Percentiles rank a stretch among this genome's conserved stretches.
Evolutionary conservation across 92 coral and sea anemone genomes (phyloP).

Genomic region (Parazoanthus darwini): DNA sequence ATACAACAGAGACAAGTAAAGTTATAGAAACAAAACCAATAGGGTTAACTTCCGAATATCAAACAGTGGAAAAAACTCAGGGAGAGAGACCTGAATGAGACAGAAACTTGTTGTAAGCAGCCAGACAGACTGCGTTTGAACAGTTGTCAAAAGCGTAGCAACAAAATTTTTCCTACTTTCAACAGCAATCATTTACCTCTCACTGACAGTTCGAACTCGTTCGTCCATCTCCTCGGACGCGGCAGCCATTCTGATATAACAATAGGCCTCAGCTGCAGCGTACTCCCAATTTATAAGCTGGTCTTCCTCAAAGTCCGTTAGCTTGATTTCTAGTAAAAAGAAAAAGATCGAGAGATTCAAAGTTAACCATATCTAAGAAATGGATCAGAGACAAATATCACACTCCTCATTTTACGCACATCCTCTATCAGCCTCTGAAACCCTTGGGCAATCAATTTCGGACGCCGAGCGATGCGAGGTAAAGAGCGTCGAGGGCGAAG

Average conservation of each 20-base stretch:
- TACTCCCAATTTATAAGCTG: slow-evolving; percentile 93
- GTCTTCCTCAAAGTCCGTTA: slow-evolving; percentile 68
- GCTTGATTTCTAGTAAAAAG: slow-evolving; percentile 60
- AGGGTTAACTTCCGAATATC: too few relatives aligned
- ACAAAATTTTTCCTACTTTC: background rate
- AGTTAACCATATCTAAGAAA: background rate
- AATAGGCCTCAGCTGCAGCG: slow-evolving; percentile 78
- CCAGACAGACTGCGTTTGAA: background rate
- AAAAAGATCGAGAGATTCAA: too few relatives aligned
- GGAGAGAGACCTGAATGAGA: background rate
- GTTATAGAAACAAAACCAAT: background rate
- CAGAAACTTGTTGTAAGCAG: too few relatives aligned
- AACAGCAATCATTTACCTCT: slow-evolving; percentile 47
- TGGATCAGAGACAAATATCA: background rate
- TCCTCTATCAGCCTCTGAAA: background rate
- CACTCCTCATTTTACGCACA: background rate
- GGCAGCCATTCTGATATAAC: slow-evolving; percentile 60
- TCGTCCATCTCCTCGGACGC: slow-evolving; percentile 76
- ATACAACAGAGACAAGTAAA: background rate
- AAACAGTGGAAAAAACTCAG: background rate
- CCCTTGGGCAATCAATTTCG: too few relatives aligned
- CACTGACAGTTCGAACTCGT: slow-evolving; percentile 78
- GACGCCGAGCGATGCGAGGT: too few relatives aligned
- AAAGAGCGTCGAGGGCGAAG: too few relatives aligned
- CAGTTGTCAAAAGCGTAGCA: background rate